Percentiles rank a stretch among this genome's conserved stretches.
These are phyloP conservation scores for Nycteola revayana DNA, from an alignment of 2,888 invertebrate species.

Conservation along the genomic window DNA sequence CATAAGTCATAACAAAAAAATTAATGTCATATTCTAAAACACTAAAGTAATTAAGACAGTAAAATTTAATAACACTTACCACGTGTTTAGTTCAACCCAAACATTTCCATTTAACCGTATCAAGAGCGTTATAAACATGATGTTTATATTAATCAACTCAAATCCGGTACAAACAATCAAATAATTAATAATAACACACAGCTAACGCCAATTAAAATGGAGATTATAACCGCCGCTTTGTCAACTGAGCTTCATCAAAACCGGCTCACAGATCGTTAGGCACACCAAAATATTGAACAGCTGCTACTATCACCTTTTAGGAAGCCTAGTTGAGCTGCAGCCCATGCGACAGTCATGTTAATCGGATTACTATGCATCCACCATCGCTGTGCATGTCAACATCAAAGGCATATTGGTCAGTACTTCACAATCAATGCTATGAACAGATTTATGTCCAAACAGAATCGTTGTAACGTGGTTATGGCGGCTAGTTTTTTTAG, in stretches of 20 bases:
- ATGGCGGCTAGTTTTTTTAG: conserved; percentile 10
- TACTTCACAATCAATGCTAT: conserved; percentile 15
- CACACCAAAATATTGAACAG: conserved; percentile 31
- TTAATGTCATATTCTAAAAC: too few relatives aligned
- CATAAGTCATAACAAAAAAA: too few relatives aligned
- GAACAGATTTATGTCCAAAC: conserved; percentile 1
- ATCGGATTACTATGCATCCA: conserved; percentile 56
- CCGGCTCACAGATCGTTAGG: conserved; percentile 30
- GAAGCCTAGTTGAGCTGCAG: conserved; percentile 19
- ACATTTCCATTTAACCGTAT: too few relatives aligned
- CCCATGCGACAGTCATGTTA: conserved; percentile 34
- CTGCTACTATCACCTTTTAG: conserved; percentile 26
- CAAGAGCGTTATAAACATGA: too few relatives aligned
- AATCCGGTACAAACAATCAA: too few relatives aligned
- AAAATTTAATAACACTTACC: too few relatives aligned
- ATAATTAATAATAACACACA: too few relatives aligned
- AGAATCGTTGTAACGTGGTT: conserved; percentile 5
- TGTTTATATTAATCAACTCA: too few relatives aligned
- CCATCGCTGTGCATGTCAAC: conserved; percentile 50
- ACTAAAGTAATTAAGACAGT: too few relatives aligned
- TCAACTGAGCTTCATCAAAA: conserved; percentile 21
- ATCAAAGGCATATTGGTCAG: conserved; percentile 26
- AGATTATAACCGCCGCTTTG: conserved; percentile 26
- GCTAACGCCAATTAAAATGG: conserved; percentile 17
- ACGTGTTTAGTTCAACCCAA: too few relatives aligned